Percentiles rank a stretch among this genome's conserved stretches.
phyloP scores from a whole-genome alignment of 2,888 invertebrate genomes.

The Calameuta idolon region DNA sequence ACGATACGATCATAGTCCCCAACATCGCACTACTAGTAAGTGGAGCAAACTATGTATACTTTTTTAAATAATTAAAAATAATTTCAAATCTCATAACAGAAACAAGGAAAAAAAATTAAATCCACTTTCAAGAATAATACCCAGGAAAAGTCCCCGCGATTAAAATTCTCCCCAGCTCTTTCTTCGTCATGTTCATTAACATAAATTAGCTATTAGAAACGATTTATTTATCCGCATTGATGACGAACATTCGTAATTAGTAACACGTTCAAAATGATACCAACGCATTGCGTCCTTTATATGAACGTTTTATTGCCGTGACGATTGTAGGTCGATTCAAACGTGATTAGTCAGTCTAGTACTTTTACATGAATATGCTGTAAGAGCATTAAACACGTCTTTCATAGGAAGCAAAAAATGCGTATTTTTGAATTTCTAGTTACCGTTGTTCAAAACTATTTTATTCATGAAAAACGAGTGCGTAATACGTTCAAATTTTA shows the following conservation, averaged over 20 bases:
- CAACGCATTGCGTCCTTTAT: too few species aligned
- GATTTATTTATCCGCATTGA: not conserved
- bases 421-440: not conserved
- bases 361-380: not conserved
- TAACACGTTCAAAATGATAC: not conserved
- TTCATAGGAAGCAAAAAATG: not conserved
- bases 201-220: not conserved
- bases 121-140: not conserved
- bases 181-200: not conserved
- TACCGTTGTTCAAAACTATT: not conserved
- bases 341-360: not conserved
- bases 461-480: not conserved
- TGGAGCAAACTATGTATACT: constrained; percentile 32
- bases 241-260: not conserved
- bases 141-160: not conserved
- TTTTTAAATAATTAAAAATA: not conserved
- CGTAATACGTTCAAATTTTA: not conserved
- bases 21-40: constrained; percentile 90
- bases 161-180: not conserved
- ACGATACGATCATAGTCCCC: constrained; percentile 81
- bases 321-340: not conserved
- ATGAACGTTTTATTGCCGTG: not conserved
- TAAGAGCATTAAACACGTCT: not conserved
- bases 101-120: not conserved
- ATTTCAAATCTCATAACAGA: not conserved